Percentiles rank a stretch among this genome's conserved stretches.
phyloP scores from a whole-genome alignment of 2,113 vertebrate genomes.

The Megaceryle torquata region DNA sequence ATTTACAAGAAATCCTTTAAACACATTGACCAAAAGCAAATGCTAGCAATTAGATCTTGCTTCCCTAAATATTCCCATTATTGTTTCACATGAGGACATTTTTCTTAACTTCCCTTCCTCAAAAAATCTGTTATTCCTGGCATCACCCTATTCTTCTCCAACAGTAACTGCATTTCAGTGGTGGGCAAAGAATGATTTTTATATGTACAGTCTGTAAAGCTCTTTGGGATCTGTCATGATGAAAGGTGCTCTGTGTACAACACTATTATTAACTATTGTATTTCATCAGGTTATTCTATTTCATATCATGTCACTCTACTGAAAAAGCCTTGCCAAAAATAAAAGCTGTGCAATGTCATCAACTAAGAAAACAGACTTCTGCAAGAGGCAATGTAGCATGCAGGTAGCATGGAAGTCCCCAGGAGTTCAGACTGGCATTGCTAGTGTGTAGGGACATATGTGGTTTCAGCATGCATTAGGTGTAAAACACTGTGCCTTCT shows the following conservation, averaged over 20 bases:
- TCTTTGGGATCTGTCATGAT: constrained; percentile 12
- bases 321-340: constrained; percentile 6
- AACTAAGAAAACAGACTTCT: constrained; percentile 46
- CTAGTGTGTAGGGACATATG: background rate
- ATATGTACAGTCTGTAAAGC: background rate
- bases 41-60: background rate
- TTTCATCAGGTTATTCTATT: constrained; percentile 48
- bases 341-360: constrained; percentile 4
- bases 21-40: constrained; percentile 7
- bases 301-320: background rate
- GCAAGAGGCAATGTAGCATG: background rate
- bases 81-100: constrained; percentile 22
- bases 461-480: fast-evolving
- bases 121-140: constrained; percentile 51
- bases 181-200: constrained; percentile 6
- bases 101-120: constrained; percentile 5
- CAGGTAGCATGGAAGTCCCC: background rate
- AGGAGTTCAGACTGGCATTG: background rate
- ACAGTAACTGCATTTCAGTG: constrained; percentile 9
- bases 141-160: constrained; percentile 22
- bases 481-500: background rate
- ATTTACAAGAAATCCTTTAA: constrained; percentile 33
- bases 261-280: constrained; percentile 15
- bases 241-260: constrained; percentile 44
- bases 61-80: constrained; percentile 6